Evolutionary conservation across 2,113 vertebrate species (phyloP), one percentile per base, ranked within the genome.

Genomic region (Passer montanus): DNA sequence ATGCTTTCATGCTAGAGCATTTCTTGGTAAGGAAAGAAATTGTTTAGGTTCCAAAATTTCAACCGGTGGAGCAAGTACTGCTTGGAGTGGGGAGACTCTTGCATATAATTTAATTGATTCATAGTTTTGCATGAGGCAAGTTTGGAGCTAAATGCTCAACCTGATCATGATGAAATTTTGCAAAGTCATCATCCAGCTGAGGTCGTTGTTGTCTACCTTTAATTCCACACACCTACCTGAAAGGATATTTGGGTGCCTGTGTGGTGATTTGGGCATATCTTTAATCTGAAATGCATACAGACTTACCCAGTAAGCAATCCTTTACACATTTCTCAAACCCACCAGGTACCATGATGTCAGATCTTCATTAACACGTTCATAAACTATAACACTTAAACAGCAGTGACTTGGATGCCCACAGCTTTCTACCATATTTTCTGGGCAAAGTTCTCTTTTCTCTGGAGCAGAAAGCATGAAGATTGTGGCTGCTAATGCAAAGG

Each of bases 151-250:
- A 70, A 62, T 31, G 17, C 15, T 63, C 33, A 44, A 23, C 28
- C 33, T 49, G 63, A 64, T 89, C 21, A 24, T 44, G 39, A 31
- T 4, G 14, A 74, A 28, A 62, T 72, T 74, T 73, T 70, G 35
- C 35, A 6, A 23, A 75, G 35, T 37, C 52, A 74, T 13, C 18
- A n/a, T 52, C 55, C 46, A 55, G 13, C 43, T 74, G 72, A 59
- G 47, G 41, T 44, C 0, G 0, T 59, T 11, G 1, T 15, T 30
- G 27, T 41, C n/a, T 75, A 15, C 49, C 11, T 89, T 77, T 56
- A 21, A 27, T 77, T 78, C 52, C 22, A 10, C 6, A 7, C 27
- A 72, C 33, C 8, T 56, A 12, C 50, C 39, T 55, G 43, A 67
- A 47, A 70, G 56, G 27, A 16, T 64, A 22, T 60, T 95, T 2